A percentile compares a stretch with the other conserved stretches of the same genome.
phyloP scores from a whole-genome alignment of 2,888 invertebrate species.

The Dione juno region DNA sequence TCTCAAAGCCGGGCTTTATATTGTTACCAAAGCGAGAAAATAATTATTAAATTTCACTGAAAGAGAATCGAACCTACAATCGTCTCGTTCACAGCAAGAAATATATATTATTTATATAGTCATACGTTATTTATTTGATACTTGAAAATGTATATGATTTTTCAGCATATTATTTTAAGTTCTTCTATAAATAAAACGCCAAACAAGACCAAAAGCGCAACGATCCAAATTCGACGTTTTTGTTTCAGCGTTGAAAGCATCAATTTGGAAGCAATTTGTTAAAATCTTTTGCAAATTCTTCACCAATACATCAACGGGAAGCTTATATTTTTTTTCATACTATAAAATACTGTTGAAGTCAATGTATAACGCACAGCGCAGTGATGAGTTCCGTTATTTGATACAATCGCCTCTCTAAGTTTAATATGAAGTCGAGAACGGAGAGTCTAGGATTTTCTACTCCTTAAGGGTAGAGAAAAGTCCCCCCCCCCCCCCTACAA shows the following conservation, averaged over 20 bases:
- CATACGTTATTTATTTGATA: too few species aligned
- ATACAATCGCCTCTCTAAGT: too few species aligned
- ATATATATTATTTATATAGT: too few species aligned
- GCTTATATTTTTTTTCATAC: background rate
- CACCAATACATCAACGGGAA: background rate
- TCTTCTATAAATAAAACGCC: background rate
- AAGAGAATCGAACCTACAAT: background rate
- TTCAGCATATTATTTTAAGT: background rate
- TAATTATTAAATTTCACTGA: background rate
- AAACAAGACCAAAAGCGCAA: conserved; percentile 11
- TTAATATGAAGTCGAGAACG: too few species aligned
- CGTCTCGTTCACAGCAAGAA: background rate
- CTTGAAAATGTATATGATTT: background rate
- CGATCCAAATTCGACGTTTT: conserved; percentile 16
- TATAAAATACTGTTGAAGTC: background rate
- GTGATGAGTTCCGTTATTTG: too few species aligned
- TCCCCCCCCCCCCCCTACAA: too few species aligned
- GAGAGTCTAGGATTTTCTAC: too few species aligned
- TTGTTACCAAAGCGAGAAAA: too few species aligned
- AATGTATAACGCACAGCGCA: background rate
- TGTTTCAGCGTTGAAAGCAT: conserved; percentile 10
- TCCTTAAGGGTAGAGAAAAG: too few species aligned
- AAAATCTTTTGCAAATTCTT: conserved; percentile 12
- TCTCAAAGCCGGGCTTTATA: too few species aligned
- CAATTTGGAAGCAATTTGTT: conserved; percentile 9